Evolutionary conservation across 2,797 vertebrate species (phyloP).

Genomic region (Brachyrhaphis roseni): DNA sequence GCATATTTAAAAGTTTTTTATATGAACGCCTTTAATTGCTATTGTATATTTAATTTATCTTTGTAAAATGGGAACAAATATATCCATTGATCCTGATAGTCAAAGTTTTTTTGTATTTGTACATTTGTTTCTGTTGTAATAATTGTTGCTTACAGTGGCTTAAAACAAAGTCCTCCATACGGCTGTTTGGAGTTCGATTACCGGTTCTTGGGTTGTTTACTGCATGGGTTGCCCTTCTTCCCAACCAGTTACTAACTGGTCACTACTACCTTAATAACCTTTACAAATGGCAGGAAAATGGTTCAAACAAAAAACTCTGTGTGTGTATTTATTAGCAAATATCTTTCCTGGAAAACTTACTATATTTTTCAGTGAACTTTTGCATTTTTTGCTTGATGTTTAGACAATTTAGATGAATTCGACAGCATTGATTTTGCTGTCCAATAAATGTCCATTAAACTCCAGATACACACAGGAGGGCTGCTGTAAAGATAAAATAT

Average conservation of each 20-base stretch:
- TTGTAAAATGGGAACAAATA: background rate
- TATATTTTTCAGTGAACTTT: background rate
- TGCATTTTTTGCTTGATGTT: background rate
- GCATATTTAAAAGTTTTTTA: background rate
- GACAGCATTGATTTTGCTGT: background rate
- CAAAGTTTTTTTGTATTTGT: background rate
- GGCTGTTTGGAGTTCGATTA: background rate
- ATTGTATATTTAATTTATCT: background rate
- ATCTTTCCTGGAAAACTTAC: background rate
- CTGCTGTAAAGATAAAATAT: background rate
- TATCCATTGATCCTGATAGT: no score
- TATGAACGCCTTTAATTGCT: background rate
- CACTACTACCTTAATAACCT: background rate
- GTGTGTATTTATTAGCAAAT: background rate
- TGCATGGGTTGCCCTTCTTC: background rate
- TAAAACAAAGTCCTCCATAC: background rate
- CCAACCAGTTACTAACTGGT: background rate
- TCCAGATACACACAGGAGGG: conserved; percentile 5
- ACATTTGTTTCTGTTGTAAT: background rate
- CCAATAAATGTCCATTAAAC: conserved; percentile 2
- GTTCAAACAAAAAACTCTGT: background rate
- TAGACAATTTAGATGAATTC: background rate
- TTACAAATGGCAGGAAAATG: background rate
- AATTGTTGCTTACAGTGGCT: background rate
- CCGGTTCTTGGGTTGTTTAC: background rate